Percentiles rank a stretch among this genome's conserved stretches.
phyloP scores from a whole-genome alignment of 35 echinoderm and acorn worm genomes.

The Antedon bifida region DNA sequence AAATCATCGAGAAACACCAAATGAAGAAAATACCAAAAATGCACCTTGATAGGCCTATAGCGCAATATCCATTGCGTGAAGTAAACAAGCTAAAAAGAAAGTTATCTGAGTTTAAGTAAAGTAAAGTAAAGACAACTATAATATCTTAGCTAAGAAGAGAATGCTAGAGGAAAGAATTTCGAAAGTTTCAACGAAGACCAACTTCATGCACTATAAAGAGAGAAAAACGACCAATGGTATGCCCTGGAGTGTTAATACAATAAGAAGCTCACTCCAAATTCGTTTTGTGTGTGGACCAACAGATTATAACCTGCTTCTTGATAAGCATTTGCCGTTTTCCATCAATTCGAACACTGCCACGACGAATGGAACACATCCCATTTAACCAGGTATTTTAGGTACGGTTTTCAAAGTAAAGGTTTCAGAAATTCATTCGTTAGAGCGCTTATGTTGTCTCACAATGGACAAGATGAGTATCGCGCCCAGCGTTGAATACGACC shows the following conservation, averaged over 20 bases:
- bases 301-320: conserved; percentile 28
- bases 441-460: conserved; percentile 10
- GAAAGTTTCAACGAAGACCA: conserved; percentile 9
- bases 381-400: conserved; percentile 22
- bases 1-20: too few relatives aligned
- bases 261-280: conserved; percentile 34
- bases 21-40: too few relatives aligned
- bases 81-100: neutral
- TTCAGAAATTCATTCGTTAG: neutral
- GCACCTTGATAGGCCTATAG: too few relatives aligned
- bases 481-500: conserved; percentile 23
- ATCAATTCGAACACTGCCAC: conserved; percentile 13
- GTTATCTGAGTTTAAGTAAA: neutral
- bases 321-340: conserved; percentile 25
- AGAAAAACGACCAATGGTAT: conserved; percentile 8
- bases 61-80: too few relatives aligned
- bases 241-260: conserved; percentile 14
- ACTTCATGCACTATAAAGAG: neutral
- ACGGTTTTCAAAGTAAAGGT: conserved; percentile 22
- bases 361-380: conserved; percentile 6
- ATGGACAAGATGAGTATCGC: conserved; percentile 18
- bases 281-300: conserved; percentile 49
- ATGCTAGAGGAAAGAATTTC: neutral
- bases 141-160: neutral
- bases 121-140: conserved; percentile 13